Evolutionary conservation across 1,140 invertebrate species (phyloP), one percentile per base, ranked within the genome.

Genomic region (Sinonovacula constricta): DNA sequence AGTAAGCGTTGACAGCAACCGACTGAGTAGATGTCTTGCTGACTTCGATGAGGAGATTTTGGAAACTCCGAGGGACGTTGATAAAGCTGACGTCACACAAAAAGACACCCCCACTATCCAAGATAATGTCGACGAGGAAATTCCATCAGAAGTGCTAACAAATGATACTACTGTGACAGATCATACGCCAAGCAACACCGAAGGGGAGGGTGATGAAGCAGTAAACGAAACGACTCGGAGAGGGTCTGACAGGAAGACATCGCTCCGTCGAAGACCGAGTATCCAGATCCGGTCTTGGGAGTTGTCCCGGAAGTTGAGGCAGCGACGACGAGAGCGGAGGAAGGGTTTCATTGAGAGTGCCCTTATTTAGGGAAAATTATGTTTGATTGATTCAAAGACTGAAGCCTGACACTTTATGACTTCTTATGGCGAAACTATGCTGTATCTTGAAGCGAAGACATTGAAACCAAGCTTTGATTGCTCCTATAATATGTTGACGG

Each of bases 281-380:
- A 72, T 72, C 15, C 70, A 72, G 39, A 59, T 72, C 3, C 30
- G 70, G 33, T 30, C 70, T 31, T 72, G 70, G 70, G 70, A 72
- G 18, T 33, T 72, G 15, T 72, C 70, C 24, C 36, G 70, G 15
- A 60, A 31, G n/a, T 14, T 72, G 4, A 7, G 70, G 34, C 70
- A 72, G 63, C n/a, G 59, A 18, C 34, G 70, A 1, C 34, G 70
- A 33, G 57, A 72, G 24, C 62, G 63, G 24, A 34, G 70, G 18
- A 72, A 72, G 36, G 70, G 57, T 60, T 62, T 51, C 30, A 72
- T 39, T n/a, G 70, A 72, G 36, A 72, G 70, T 33, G 15, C 15
- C 7, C 33, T 72, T 26, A 72, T 72, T 2, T 72, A 39, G 57
- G 18, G 15, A 14, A 28, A 33, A n/a, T n/a, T n/a, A n/a, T n/a